Evolutionary conservation across 1,140 invertebrate genomes (phyloP).

Genomic region (Medauroidea extradentata): DNA sequence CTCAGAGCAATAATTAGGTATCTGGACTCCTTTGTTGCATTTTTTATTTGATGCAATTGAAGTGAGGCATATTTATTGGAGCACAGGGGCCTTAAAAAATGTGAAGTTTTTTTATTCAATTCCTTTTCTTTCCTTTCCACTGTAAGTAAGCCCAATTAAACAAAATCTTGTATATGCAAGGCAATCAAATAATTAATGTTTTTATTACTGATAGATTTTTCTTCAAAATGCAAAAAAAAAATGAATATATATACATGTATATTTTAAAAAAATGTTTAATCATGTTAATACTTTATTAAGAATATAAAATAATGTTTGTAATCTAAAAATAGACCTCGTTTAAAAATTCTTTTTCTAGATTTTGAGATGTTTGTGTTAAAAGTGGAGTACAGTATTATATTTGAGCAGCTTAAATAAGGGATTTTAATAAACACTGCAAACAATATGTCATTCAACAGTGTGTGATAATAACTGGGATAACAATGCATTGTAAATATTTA

Average conservation of each 20-base stretch:
- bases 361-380: too few relatives aligned
- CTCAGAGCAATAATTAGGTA: conserved; percentile 17
- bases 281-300: conserved; percentile 14
- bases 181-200: conserved; percentile 18
- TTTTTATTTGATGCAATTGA: background rate
- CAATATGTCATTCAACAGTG: too few relatives aligned
- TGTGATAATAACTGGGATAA: too few relatives aligned
- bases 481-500: too few relatives aligned
- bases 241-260: background rate
- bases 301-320: conserved; percentile 15
- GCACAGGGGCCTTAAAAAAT: conserved; percentile 16
- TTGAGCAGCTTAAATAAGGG: background rate
- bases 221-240: conserved; percentile 10
- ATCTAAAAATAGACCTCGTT: conserved; percentile 3
- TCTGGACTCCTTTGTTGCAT: background rate
- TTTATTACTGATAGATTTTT: conserved; percentile 13
- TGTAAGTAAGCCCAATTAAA: conserved; percentile 10
- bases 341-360: too few relatives aligned
- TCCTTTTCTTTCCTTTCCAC: conserved; percentile 10
- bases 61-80: conserved; percentile 7
- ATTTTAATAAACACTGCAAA: too few relatives aligned
- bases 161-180: conserved; percentile 12
- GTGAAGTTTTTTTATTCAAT: conserved; percentile 1
- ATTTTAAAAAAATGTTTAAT: conserved; percentile 13
- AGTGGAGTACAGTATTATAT: background rate